A percentile compares a stretch with the other conserved stretches of the same genome.
phyloP scores from a whole-genome alignment of 2,888 invertebrate species.

The Chymomyza caudatula region DNA sequence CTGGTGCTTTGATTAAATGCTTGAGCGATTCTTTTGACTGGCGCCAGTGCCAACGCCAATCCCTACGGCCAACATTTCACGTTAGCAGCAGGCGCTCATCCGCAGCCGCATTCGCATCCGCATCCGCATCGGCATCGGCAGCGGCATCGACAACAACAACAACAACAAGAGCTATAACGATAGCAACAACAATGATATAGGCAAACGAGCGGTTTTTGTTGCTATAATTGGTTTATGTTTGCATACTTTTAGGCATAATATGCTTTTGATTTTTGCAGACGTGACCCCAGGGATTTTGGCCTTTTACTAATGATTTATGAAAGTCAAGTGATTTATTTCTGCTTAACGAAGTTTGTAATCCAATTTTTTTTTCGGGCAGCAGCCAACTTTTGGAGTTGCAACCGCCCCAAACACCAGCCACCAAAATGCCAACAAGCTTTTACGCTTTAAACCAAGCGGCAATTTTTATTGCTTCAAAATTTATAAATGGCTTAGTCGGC shows the following conservation, averaged over 20 bases:
- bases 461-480: neutral
- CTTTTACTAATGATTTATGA: conserved; percentile 49
- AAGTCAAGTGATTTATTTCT: conserved; percentile 50
- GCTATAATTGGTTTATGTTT: conserved; percentile 59
- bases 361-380: conserved; percentile 27
- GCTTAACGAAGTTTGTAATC: conserved; percentile 51
- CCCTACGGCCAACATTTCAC: neutral
- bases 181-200: conserved; percentile 30
- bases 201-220: conserved; percentile 18
- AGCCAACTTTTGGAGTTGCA: neutral
- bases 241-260: conserved; percentile 57
- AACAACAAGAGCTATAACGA: conserved; percentile 4
- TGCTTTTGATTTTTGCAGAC: conserved; percentile 49
- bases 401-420: neutral
- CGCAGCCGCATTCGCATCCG: neutral
- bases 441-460: conserved; percentile 15
- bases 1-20: conserved; percentile 49
- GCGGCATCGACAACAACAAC: conserved; percentile 17
- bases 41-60: neutral
- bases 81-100: neutral
- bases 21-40: conserved; percentile 46
- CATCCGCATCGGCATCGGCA: conserved; percentile 7
- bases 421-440: neutral
- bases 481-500: neutral
- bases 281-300: conserved; percentile 32